Evolutionary conservation across 2,113 vertebrate species (phyloP).

Genomic region (Cyphomyrus plagiostoma): DNA sequence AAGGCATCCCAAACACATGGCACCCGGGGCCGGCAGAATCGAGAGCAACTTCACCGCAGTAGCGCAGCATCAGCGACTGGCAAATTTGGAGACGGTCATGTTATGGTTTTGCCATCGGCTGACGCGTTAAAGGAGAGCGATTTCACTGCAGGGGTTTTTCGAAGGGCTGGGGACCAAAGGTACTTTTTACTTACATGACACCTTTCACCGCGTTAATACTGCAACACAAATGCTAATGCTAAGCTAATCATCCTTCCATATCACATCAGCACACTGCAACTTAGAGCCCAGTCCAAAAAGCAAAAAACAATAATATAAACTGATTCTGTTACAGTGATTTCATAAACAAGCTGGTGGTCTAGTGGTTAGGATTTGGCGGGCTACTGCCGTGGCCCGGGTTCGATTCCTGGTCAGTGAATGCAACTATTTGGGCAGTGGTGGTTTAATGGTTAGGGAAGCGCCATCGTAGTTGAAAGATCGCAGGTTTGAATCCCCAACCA

Average conservation of each 20-base stretch:
- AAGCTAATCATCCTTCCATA: neutral
- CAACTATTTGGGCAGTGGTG: neutral
- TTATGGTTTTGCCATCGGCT: neutral
- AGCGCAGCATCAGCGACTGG: neutral
- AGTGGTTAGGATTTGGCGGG: neutral
- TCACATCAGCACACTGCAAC: neutral
- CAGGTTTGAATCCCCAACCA: no score
- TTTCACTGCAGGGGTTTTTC: neutral
- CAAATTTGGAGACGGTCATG: neutral
- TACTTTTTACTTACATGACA: neutral
- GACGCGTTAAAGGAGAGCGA: neutral
- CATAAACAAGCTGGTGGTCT: neutral
- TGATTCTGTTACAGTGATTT: neutral
- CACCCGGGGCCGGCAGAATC: neutral
- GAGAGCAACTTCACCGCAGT: neutral
- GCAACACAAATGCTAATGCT: neutral
- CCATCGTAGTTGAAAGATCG: no score
- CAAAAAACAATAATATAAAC: neutral
- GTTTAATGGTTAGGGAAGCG: no score
- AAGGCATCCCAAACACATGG: neutral
- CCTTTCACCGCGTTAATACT: neutral
- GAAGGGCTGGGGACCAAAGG: neutral
- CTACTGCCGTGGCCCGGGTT: conserved; percentile 46
- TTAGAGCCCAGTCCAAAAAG: neutral
- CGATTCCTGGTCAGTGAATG: conserved; percentile 47